Percentiles rank a stretch among this genome's conserved stretches.
Conservation (phyloP, 2,113 vertebrate genomes). For the Poecile atricapillus region DNA sequence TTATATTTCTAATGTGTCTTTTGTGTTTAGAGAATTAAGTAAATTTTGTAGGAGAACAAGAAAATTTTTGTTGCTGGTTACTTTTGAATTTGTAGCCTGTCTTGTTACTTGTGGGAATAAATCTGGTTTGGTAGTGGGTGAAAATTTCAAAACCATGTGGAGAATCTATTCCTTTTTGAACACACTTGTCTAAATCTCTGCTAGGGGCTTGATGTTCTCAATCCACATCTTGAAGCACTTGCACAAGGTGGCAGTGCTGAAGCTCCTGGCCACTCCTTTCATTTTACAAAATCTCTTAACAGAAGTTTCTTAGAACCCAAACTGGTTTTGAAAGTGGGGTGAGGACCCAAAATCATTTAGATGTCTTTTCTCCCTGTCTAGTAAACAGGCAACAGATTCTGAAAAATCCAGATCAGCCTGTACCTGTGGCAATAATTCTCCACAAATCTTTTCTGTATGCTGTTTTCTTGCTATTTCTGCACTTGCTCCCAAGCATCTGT, state of each 20-base stretch:
- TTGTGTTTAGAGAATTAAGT: not conserved
- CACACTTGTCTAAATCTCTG: not conserved
- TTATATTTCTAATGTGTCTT: not conserved
- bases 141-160: not conserved
- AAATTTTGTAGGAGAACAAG: not conserved
- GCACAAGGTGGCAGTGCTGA: not conserved
- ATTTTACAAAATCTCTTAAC: not conserved
- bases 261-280: not conserved
- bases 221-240: not conserved
- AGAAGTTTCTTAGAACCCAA: not conserved
- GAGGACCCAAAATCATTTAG: not conserved
- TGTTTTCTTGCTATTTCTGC: not conserved
- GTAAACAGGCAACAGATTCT: not conserved
- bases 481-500: not conserved
- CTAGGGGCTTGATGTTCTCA: not conserved
- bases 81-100: not conserved
- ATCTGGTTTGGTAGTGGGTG: not conserved
- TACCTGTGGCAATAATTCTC: not conserved
- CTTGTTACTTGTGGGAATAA: not conserved
- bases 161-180: not conserved
- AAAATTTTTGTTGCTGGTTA: not conserved
- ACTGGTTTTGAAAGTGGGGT: not conserved
- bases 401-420: not conserved
- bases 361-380: not conserved
- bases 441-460: not conserved